These are phyloP conservation scores for Troglohyphantes excavatus DNA, from an alignment of 2,888 invertebrate genomes.

Conservation along the genomic window DNA sequence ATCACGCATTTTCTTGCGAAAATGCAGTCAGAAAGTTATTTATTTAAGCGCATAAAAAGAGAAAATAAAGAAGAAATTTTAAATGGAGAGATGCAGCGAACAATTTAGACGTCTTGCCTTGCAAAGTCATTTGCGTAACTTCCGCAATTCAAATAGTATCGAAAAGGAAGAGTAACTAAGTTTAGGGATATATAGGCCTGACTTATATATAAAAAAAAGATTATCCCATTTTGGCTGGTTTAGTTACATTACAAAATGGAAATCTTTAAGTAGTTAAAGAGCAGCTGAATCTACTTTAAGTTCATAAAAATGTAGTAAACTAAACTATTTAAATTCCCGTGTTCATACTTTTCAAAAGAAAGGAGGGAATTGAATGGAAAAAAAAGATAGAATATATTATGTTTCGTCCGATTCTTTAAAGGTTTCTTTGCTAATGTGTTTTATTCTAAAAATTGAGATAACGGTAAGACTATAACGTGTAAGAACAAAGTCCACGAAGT, in stretches of 20 bases:
- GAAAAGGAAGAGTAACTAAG: constrained; percentile 34
- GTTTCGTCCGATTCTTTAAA: background rate
- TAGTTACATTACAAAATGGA: constrained; percentile 29
- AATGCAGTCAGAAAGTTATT: constrained; percentile 67
- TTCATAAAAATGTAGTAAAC: constrained; percentile 6
- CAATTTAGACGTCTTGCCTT: constrained; percentile 60
- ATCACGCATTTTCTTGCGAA: constrained; percentile 55
- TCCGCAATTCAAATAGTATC: constrained; percentile 58
- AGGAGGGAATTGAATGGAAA: background rate
- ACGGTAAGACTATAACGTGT: no score
- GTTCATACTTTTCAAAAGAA: background rate
- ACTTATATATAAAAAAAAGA: constrained; percentile 56
- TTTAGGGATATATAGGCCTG: constrained; percentile 32
- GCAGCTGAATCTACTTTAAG: constrained; percentile 15
- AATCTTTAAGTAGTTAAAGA: constrained; percentile 21
- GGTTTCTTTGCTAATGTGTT: background rate
- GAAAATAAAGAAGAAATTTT: constrained; percentile 43
- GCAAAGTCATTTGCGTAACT: constrained; percentile 62
- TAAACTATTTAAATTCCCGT: constrained; percentile 18
- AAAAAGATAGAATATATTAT: background rate
- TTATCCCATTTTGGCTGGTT: constrained; percentile 37
- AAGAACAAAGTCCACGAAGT: no score
- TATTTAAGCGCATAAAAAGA: constrained; percentile 49
- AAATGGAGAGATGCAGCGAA: constrained; percentile 49
- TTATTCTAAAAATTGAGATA: no score